phyloP scores from a whole-genome alignment of 2,797 vertebrate species.

The Darevskia nairensis region DNA sequence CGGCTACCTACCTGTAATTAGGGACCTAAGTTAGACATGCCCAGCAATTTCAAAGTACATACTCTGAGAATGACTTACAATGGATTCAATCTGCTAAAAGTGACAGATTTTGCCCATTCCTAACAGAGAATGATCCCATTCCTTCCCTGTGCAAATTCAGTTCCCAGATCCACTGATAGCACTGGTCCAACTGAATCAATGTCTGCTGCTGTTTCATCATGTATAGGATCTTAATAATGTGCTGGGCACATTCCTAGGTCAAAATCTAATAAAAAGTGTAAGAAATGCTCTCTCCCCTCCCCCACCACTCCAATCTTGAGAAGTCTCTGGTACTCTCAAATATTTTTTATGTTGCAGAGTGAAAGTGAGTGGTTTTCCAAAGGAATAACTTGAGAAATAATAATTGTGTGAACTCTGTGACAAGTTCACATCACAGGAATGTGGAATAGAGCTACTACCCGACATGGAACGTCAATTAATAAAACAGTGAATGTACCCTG shows the following conservation, averaged over 20 bases:
- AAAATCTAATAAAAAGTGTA: conserved; percentile 30
- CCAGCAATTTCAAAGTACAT: too few species aligned
- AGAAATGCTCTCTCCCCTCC: conserved; percentile 37
- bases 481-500: conserved; percentile 53
- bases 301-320: conserved; percentile 33
- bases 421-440: conserved; percentile 46
- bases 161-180: neutral
- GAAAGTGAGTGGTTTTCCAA: conserved; percentile 47
- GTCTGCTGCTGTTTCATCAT: neutral
- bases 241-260: conserved; percentile 56
- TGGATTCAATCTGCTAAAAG: too few species aligned
- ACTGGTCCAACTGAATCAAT: neutral
- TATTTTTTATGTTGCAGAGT: conserved; percentile 58
- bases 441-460: conserved; percentile 63
- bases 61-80: too few species aligned
- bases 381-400: conserved; percentile 56
- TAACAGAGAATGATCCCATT: neutral
- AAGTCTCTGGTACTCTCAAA: conserved; percentile 66
- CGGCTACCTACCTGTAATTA: too few species aligned
- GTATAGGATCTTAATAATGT: conserved; percentile 57
- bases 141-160: neutral
- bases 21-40: too few species aligned
- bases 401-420: conserved; percentile 57
- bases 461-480: conserved; percentile 62
- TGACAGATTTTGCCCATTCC: too few species aligned